Evolutionary conservation across 2,113 vertebrate species (phyloP).

Genomic region (Thermophis baileyi): DNA sequence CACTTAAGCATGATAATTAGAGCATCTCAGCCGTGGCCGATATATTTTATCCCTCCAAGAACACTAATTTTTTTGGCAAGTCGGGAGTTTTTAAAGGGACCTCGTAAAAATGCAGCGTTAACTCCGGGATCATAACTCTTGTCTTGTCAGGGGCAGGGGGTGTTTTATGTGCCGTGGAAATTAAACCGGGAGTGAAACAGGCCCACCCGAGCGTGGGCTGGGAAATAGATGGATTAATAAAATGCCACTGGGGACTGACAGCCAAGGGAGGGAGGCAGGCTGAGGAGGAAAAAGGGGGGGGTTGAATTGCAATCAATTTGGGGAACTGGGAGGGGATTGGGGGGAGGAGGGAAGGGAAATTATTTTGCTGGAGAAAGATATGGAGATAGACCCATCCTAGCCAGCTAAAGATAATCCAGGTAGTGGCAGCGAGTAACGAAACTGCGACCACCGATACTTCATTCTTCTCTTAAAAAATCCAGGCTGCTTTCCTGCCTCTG

Average conservation of each 20-base stretch:
- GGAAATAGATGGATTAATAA: conserved; percentile 49
- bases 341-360: neutral
- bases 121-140: conserved; percentile 52
- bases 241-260: conserved; percentile 32
- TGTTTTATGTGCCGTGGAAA: conserved; percentile 64
- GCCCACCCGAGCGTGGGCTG: conserved; percentile 44
- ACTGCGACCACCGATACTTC: neutral
- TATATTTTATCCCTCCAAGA: conserved; percentile 44
- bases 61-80: conserved; percentile 44
- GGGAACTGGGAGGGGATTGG: too few relatives aligned
- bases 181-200: conserved; percentile 61
- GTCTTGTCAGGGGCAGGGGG: conserved; percentile 49
- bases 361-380: neutral
- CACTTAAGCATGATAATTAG: conserved; percentile 19
- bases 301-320: neutral
- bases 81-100: conserved; percentile 51
- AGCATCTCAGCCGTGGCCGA: conserved; percentile 21
- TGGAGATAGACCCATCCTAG: neutral
- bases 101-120: conserved; percentile 45
- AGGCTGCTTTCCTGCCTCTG: neutral
- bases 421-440: neutral
- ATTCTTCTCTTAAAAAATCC: neutral
- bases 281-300: conserved; percentile 8
- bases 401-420: neutral
- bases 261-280: conserved; percentile 32